Evolutionary conservation across 2,113 vertebrate species (phyloP).

Genomic region (Nasalis larvatus): DNA sequence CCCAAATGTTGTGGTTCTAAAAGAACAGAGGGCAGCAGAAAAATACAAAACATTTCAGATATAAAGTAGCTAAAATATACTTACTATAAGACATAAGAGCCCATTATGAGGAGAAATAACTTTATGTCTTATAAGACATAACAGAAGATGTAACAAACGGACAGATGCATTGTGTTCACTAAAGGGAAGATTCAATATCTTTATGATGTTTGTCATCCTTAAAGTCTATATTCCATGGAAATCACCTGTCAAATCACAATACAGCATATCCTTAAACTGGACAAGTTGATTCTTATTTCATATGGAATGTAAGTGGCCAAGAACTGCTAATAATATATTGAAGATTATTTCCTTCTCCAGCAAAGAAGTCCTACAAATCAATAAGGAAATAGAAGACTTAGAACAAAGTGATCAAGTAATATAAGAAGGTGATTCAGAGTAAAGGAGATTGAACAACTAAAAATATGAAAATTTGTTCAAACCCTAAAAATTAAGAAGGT

Average conservation of each 20-base stretch:
- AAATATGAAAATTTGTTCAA: background rate
- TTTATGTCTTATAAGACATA: background rate
- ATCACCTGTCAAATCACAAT: background rate
- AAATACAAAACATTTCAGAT: background rate
- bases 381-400: background rate
- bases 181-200: background rate
- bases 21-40: background rate
- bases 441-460: background rate
- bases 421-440: background rate
- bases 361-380: background rate
- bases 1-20: background rate
- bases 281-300: background rate
- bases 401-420: background rate
- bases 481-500: background rate
- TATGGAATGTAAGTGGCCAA: background rate
- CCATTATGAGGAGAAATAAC: background rate
- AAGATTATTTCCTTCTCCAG: background rate
- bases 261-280: background rate
- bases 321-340: background rate
- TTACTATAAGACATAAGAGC: background rate
- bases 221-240: too few species aligned
- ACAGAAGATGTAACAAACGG: background rate
- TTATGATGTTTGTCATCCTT: background rate
- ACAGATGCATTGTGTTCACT: background rate
- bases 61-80: background rate